Conservation (phyloP, 37 sponge, comb jelly and placozoan genomes). For the Oopsacas minuta region DNA sequence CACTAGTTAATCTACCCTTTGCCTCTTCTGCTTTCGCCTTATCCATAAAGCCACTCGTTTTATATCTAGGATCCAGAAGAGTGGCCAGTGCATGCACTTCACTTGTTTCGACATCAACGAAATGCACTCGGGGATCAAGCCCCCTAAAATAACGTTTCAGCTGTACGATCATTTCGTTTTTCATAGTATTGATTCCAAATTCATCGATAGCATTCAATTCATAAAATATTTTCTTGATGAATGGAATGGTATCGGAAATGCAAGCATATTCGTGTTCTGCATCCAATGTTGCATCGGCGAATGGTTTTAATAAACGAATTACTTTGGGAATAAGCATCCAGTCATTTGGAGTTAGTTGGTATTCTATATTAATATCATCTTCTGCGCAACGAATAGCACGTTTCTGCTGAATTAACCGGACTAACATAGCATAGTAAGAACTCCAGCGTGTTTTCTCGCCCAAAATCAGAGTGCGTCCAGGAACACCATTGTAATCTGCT, state of each 20-base stretch:
- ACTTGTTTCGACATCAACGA: background rate
- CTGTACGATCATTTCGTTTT: conserved; percentile 1
- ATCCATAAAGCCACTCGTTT: conserved; percentile 4
- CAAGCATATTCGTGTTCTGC: conserved; percentile 16
- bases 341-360: conserved; percentile 16
- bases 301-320: conserved; percentile 11
- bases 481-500: background rate
- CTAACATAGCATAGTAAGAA: background rate
- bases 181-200: background rate
- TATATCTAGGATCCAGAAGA: conserved; percentile 12
- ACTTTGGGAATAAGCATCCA: conserved; percentile 11
- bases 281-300: conserved; percentile 17
- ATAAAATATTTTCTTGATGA: background rate
- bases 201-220: conserved; percentile 1
- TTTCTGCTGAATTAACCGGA: conserved; percentile 1
- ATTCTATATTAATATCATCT: conserved; percentile 1
- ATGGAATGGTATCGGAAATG: background rate
- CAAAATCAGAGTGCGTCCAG: background rate
- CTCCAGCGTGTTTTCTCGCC: background rate
- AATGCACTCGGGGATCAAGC: conserved; percentile 1
- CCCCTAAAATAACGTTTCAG: background rate
- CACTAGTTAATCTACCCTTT: background rate
- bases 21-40: background rate
- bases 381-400: conserved; percentile 15
- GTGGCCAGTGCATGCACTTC: conserved; percentile 4